These are phyloP conservation scores for Eupithecia subumbrata DNA, from an alignment of 2,888 invertebrate species.

Conservation along the genomic window DNA sequence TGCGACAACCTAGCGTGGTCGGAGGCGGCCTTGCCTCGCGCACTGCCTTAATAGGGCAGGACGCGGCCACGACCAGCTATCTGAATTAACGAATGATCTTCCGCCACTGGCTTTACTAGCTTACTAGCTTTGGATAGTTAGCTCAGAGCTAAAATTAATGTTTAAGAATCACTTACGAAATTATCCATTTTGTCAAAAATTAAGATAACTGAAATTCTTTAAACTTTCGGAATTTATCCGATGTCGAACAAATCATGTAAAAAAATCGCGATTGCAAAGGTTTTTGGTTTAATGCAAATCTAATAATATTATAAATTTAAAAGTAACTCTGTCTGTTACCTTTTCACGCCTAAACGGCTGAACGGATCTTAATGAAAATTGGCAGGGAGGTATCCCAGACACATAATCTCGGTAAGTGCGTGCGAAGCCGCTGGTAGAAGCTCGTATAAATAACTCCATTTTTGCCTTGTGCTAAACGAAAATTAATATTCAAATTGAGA, in stretches of 20 bases:
- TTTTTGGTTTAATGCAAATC: no score
- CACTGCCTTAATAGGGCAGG: constrained; percentile 63
- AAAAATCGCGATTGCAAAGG: no score
- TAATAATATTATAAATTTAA: no score
- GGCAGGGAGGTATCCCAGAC: no score
- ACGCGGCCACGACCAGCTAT: constrained; percentile 27
- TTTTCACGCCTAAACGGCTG: no score
- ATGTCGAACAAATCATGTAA: not conserved
- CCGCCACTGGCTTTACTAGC: not conserved
- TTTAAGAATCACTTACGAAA: not conserved
- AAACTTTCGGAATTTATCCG: not conserved
- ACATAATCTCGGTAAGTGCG: no score
- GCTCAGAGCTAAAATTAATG: not conserved
- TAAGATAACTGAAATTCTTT: not conserved
- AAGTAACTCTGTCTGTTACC: no score
- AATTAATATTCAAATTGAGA: not conserved
- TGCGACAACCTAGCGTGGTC: constrained; percentile 43
- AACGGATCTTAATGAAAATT: no score
- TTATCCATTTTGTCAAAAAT: not conserved
- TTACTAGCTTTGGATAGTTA: not conserved
- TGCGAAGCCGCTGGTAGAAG: no score
- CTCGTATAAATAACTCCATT: not conserved
- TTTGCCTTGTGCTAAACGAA: not conserved
- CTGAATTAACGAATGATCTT: constrained; percentile 5
- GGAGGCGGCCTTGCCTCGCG: constrained; percentile 61